Percentiles rank a stretch among this genome's conserved stretches.
phyloP scores from a whole-genome alignment of 2,888 invertebrate genomes.

The Prenolepis imparis region DNA sequence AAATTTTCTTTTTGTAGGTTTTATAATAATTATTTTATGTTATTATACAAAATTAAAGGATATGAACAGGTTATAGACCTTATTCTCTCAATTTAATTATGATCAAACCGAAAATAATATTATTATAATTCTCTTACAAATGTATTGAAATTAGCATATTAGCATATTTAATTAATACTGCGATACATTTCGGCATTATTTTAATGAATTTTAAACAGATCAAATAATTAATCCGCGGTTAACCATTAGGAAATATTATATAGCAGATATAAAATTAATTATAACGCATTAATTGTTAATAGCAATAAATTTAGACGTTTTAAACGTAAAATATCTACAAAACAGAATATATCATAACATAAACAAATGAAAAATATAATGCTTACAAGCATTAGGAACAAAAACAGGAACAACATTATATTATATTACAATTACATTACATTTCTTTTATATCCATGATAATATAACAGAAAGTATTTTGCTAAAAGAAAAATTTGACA shows the following conservation, averaged over 20 bases:
- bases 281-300: not conserved
- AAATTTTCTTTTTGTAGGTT: not conserved
- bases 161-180: conserved; percentile 6
- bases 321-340: not conserved
- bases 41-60: not conserved
- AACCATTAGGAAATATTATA: not conserved
- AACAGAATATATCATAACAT: not conserved
- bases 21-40: not conserved
- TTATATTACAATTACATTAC: too few relatives aligned
- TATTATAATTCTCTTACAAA: conserved; percentile 25
- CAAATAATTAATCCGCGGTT: conserved; percentile 10
- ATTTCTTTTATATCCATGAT: too few relatives aligned
- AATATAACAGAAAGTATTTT: too few relatives aligned
- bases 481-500: too few relatives aligned
- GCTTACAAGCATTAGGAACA: too few relatives aligned
- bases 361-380: not conserved
- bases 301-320: not conserved
- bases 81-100: not conserved
- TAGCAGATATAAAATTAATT: not conserved
- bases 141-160: conserved; percentile 32
- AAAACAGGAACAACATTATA: too few relatives aligned
- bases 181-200: conserved; percentile 8
- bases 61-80: not conserved
- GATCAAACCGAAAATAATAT: conserved; percentile 3
- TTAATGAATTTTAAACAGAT: conserved; percentile 24